phyloP scores from a whole-genome alignment of 2,888 invertebrate species.

The Sceliomorpha sp. region DNA sequence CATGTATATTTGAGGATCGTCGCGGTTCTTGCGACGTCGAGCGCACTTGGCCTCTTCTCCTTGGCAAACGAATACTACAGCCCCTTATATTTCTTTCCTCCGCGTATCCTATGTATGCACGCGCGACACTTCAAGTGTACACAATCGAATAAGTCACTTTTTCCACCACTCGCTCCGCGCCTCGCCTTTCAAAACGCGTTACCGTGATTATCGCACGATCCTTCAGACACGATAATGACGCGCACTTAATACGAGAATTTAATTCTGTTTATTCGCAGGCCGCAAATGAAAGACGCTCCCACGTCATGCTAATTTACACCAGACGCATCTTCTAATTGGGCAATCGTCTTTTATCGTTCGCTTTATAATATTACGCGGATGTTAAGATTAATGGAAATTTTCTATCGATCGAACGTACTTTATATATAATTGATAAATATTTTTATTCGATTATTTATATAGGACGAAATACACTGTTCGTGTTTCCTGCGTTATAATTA shows the following conservation, averaged over 20 bases:
- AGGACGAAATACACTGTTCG: too few species aligned
- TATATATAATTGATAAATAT: conserved; percentile 10
- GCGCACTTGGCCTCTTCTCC: conserved; percentile 33
- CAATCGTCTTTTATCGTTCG: background rate
- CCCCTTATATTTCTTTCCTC: conserved; percentile 43
- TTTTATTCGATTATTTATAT: conserved; percentile 12
- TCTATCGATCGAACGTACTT: too few species aligned
- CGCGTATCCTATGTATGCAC: conserved; percentile 8
- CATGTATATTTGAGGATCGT: conserved; percentile 72
- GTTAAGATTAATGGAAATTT: background rate
- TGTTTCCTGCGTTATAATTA: too few species aligned
- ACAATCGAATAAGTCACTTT: conserved; percentile 13
- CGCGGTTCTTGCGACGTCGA: conserved; percentile 45
- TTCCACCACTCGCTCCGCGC: too few species aligned
- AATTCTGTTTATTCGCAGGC: too few species aligned
- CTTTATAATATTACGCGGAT: background rate
- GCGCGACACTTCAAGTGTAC: conserved; percentile 18
- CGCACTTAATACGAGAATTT: too few species aligned
- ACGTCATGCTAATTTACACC: too few species aligned
- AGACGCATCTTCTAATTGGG: too few species aligned
- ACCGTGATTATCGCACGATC: background rate
- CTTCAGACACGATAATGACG: background rate
- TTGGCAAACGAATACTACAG: conserved; percentile 27
- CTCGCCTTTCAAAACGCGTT: too few species aligned
- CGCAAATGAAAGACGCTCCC: too few species aligned